A percentile compares a stretch with the other conserved stretches of the same genome.
Conservation (phyloP, 2,888 invertebrate species). For the Patella ulyssiponensis region DNA sequence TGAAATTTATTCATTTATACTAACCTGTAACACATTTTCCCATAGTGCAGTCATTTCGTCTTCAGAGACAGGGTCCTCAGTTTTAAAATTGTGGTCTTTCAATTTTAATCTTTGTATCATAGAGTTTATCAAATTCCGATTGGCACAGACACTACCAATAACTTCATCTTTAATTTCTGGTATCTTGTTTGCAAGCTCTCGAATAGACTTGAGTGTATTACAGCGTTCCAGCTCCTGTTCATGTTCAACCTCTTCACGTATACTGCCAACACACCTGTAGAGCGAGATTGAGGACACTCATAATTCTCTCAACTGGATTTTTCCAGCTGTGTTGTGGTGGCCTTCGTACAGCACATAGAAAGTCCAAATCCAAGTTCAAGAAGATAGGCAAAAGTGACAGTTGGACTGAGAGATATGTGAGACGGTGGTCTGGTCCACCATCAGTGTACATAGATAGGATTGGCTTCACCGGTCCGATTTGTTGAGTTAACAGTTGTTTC, state of each 20-base stretch:
- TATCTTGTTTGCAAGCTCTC: neutral
- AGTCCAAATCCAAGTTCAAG: constrained; percentile 26
- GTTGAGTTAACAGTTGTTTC: neutral
- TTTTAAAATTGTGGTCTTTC: constrained; percentile 31
- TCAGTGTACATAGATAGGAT: constrained; percentile 24
- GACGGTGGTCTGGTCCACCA: constrained; percentile 36
- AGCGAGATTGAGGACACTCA: constrained; percentile 29
- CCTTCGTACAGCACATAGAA: constrained; percentile 31
- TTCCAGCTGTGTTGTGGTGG: constrained; percentile 31
- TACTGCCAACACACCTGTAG: constrained; percentile 30
- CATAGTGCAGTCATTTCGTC: constrained; percentile 23
- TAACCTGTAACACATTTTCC: constrained; percentile 20
- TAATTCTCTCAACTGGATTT: constrained; percentile 35
- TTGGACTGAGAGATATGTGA: constrained; percentile 32
- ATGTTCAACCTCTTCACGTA: constrained; percentile 25
- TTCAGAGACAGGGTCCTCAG: constrained; percentile 24
- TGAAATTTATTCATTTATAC: neutral
- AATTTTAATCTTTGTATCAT: constrained; percentile 29
- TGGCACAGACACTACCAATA: neutral
- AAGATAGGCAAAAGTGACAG: constrained; percentile 28
- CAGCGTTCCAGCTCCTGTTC: constrained; percentile 20
- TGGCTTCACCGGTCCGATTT: constrained; percentile 16
- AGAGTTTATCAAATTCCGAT: constrained; percentile 23
- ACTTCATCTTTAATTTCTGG: constrained; percentile 11
- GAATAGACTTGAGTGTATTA: neutral